These are phyloP conservation scores for Bellardia pandia DNA, from an alignment of 2,888 invertebrate species.

Conservation along the genomic window DNA sequence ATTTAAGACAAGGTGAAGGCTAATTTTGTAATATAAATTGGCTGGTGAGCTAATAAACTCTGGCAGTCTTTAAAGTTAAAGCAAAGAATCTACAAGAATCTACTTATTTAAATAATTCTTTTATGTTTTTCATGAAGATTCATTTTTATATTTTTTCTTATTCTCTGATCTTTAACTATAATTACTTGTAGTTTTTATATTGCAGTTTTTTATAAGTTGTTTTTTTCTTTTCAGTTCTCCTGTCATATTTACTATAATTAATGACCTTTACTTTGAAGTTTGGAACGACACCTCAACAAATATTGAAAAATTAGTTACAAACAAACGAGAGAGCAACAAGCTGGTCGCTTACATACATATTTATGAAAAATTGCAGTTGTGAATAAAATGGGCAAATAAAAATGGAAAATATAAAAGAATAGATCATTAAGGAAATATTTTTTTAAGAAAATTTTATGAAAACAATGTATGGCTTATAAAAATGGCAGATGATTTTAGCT, in stretches of 20 bases:
- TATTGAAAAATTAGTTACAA: slow-evolving; percentile 5
- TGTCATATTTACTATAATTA: slow-evolving; percentile 43
- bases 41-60: too few relatives aligned
- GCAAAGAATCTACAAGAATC: too few relatives aligned
- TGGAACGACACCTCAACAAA: background rate
- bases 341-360: background rate
- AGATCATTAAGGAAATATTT: background rate
- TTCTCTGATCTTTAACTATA: background rate
- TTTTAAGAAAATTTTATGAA: background rate
- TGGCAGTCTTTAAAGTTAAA: too few relatives aligned
- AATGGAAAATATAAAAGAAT: background rate
- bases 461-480: slow-evolving; percentile 9
- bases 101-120: too few relatives aligned
- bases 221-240: background rate
- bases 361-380: slow-evolving; percentile 12
- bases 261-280: slow-evolving; percentile 40
- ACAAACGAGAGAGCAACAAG: background rate
- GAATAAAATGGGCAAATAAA: background rate
- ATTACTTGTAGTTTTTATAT: background rate
- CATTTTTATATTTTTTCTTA: background rate
- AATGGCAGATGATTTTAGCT: slow-evolving; percentile 14
- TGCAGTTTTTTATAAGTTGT: background rate
- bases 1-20: too few relatives aligned
- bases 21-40: too few relatives aligned
- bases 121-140: too few relatives aligned